These are phyloP conservation scores for Eupeodes luniger DNA, from an alignment of 2,888 invertebrate genomes.

Conservation along the genomic window DNA sequence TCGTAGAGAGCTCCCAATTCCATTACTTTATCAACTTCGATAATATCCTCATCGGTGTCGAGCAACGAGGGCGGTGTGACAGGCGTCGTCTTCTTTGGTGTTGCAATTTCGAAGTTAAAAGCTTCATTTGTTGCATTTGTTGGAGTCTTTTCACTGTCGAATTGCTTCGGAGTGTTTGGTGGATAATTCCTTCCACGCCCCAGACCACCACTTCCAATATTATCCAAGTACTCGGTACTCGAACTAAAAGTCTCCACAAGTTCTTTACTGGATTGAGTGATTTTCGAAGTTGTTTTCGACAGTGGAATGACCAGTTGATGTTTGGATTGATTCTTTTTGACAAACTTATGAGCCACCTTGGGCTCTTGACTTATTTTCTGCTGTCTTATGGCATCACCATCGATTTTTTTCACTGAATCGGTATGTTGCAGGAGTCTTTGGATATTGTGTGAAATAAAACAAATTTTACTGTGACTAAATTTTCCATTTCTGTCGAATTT, in stretches of 20 bases:
- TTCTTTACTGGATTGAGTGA: conserved; percentile 82
- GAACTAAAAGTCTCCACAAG: conserved; percentile 82
- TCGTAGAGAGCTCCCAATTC: conserved; percentile 77
- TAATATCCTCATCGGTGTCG: conserved; percentile 55
- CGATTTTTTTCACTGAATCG: conserved; percentile 82
- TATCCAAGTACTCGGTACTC: conserved; percentile 79
- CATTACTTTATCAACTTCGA: conserved; percentile 67
- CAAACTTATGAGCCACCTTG: conserved; percentile 69
- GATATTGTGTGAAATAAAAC: conserved; percentile 85
- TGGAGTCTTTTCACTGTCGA: conserved; percentile 75
- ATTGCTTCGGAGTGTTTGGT: conserved; percentile 28
- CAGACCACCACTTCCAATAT: conserved; percentile 41
- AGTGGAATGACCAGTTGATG: conserved; percentile 80
- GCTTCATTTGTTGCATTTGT: conserved; percentile 77
- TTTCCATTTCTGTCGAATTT: conserved; percentile 63
- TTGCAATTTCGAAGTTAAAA: conserved; percentile 79
- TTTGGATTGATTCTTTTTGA: conserved; percentile 76
- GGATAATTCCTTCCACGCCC: conserved; percentile 61
- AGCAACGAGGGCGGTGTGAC: conserved; percentile 49
- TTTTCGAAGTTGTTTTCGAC: conserved; percentile 82
- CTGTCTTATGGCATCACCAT: conserved; percentile 81
- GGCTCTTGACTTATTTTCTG: conserved; percentile 70
- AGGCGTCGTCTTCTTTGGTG: conserved; percentile 33
- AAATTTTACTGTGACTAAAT: conserved; percentile 81
- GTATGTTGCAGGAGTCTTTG: conserved; percentile 86